Conservation (phyloP, 1,140 invertebrate species). For the Holotrichia oblita region DNA sequence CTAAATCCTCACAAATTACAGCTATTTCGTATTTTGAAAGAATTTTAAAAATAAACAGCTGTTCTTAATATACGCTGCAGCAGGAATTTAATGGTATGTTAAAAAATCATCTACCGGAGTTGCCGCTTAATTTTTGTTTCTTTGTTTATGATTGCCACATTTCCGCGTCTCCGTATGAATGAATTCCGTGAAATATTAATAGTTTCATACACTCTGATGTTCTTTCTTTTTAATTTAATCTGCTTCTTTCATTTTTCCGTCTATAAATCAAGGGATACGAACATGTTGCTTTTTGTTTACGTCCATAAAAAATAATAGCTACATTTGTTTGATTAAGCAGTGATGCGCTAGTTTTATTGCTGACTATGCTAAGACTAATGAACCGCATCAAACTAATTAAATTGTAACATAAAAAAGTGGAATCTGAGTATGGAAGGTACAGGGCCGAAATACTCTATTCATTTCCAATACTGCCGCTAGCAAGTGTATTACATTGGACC, state of each 20-base stretch:
- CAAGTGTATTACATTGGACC: neutral
- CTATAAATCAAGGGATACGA: neutral
- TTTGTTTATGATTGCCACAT: neutral
- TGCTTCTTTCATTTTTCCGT: neutral
- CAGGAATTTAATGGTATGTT: neutral
- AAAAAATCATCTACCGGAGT: neutral
- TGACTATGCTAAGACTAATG: neutral
- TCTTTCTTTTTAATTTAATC: neutral
- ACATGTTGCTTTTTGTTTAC: neutral
- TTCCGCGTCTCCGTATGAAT: constrained; percentile 10
- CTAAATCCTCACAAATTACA: neutral
- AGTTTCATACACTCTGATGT: neutral
- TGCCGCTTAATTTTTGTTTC: constrained; percentile 9
- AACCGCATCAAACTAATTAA: neutral
- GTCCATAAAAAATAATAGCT: neutral
- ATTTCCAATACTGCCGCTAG: neutral
- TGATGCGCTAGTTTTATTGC: neutral
- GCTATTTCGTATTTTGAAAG: neutral
- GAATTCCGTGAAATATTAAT: neutral
- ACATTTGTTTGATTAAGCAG: neutral
- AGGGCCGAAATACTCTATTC: neutral
- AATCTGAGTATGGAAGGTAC: neutral
- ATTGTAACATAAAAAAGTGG: neutral
- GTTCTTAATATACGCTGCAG: neutral
- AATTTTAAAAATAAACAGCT: neutral